phyloP scores from a whole-genome alignment of 2,797 vertebrate species.

The Lateolabrax maculatus region DNA sequence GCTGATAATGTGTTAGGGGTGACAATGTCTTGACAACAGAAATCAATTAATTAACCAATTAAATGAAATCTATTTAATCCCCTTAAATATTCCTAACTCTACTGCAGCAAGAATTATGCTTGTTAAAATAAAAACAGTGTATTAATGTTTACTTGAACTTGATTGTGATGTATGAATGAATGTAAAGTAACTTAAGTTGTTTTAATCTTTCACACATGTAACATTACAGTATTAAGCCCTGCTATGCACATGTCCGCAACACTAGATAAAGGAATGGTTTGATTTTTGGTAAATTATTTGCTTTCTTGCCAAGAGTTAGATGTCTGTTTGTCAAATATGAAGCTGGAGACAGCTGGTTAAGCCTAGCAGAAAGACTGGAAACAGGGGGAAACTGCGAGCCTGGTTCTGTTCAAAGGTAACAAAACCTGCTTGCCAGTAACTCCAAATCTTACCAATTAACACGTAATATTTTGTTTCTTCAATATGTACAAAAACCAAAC shows the following conservation, averaged over 20 bases:
- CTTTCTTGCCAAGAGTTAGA: not conserved
- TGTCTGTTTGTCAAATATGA: not conserved
- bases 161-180: not conserved
- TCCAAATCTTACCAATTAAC: not conserved
- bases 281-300: not conserved
- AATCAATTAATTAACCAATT: not conserved
- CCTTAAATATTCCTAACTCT: not conserved
- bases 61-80: not conserved
- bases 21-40: not conserved
- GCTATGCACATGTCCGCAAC: not conserved
- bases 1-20: not conserved
- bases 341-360: not conserved
- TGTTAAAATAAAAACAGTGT: not conserved
- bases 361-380: not conserved
- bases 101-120: not conserved
- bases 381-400: not conserved
- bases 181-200: not conserved
- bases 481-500: not conserved
- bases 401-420: not conserved
- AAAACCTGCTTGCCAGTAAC: not conserved
- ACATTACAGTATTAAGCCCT: not conserved
- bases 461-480: not conserved
- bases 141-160: not conserved
- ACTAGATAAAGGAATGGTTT: not conserved
- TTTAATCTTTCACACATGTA: not conserved